Base-by-base conservation (phyloP, 2,113 vertebrate species). In the Gila orcuttii region DNA sequence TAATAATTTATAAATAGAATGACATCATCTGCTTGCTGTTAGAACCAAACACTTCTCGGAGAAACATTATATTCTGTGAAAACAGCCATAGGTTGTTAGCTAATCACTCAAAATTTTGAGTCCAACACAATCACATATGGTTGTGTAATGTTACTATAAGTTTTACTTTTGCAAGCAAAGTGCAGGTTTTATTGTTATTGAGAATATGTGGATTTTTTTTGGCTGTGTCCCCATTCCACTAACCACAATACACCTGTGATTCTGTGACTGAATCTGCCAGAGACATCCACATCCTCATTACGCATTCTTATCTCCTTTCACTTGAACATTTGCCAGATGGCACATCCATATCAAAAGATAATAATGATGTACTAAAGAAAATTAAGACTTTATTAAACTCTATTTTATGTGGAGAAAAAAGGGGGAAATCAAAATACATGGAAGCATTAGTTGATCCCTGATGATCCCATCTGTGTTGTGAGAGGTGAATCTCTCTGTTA, bases 331-430 rank as follows among this genome's bases (percentile, higher is more conserved):
- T 93, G 92, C 92, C 94, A 95, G 94, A 95, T 95, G 94, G 93
- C 92, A 91, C 90, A 21, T 90, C 83, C 88, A 90, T 92, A 94
- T 95, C 93, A 93, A 93, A 93, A 92, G 93, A 92, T 95, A 94
- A 94, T 94, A 94, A 95, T 95, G 93, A 94, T 95, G 93, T 95
- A 90, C 91, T 93, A 92, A 93, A 92, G 92, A 94, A 57, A 95
- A 95, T 95, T 93, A 95, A 93, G 94, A 92, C 91, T 91, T 95
- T 91, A 95, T 94, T 93, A 94, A 94, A 95, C 90, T 90, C 91
- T 91, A 93, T 92, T 95, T 94, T 92, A 93, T 89, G 88, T 84
- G 88, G 89, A 91, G 90, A 91, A 86, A 88, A 84, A 74, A 28
- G 36, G n/a, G 47, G 83, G 84, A 92, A 91, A 93, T 93, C 88